phyloP scores from a whole-genome alignment of 2,888 invertebrate species.

The Sinelater perroti region DNA sequence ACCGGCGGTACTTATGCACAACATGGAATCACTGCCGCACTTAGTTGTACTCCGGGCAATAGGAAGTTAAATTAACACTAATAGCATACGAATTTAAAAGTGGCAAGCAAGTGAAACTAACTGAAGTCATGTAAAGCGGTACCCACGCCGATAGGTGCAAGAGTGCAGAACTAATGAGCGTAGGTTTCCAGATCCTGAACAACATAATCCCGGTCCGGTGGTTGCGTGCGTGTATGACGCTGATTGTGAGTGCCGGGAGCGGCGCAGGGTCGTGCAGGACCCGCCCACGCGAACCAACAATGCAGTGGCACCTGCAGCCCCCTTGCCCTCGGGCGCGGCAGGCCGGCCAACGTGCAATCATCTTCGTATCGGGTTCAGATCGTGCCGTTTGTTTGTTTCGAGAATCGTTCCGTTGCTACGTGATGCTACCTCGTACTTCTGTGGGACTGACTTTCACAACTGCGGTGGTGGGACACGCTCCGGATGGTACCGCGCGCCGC shows the following conservation, averaged over 20 bases:
- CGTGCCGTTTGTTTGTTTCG: constrained; percentile 33
- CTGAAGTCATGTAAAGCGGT: constrained; percentile 29
- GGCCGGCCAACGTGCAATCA: constrained; percentile 32
- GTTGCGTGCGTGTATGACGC: constrained; percentile 44
- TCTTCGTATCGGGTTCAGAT: constrained; percentile 37
- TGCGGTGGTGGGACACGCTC: not conserved
- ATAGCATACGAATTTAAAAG: constrained; percentile 33
- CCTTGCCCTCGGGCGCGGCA: constrained; percentile 23
- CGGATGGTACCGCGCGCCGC: too few relatives aligned
- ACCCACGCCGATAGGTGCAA: constrained; percentile 47
- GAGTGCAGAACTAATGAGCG: constrained; percentile 56
- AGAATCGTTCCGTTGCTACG: constrained; percentile 34
- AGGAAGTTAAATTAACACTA: constrained; percentile 35
- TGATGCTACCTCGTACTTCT: constrained; percentile 19
- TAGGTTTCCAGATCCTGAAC: constrained; percentile 55
- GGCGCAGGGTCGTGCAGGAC: constrained; percentile 44
- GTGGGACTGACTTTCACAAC: not conserved
- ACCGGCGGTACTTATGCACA: too few relatives aligned
- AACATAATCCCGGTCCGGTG: constrained; percentile 52
- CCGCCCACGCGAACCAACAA: constrained; percentile 45
- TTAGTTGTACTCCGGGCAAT: constrained; percentile 8
- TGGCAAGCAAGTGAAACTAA: constrained; percentile 36
- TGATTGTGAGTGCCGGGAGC: constrained; percentile 44
- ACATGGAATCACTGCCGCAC: not conserved
- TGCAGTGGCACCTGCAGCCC: constrained; percentile 43